Conservation (phyloP, 2,888 invertebrate species). For the Pandemis heparana region DNA sequence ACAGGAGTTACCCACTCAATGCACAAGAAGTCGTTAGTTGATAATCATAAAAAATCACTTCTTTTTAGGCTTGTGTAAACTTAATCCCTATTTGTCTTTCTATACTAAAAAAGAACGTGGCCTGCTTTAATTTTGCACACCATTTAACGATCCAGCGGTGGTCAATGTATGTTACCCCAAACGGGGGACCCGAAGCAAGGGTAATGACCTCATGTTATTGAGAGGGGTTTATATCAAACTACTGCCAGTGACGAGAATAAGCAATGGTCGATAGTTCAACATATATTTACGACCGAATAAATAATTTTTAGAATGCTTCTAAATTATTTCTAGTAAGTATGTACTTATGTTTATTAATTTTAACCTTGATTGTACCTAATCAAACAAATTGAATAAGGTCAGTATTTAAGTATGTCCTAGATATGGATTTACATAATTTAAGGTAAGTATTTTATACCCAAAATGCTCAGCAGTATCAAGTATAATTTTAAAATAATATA, state of each 20-base stretch:
- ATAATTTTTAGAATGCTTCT: background rate
- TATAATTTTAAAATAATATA: no score
- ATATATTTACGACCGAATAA: background rate
- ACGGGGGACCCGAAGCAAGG: conserved; percentile 25
- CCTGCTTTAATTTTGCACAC: conserved; percentile 6
- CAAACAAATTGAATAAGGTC: no score
- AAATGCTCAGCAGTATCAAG: no score
- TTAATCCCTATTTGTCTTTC: background rate
- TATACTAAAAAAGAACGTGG: background rate
- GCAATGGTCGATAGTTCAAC: conserved; percentile 3
- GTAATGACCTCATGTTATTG: conserved; percentile 40
- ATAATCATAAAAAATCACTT: background rate
- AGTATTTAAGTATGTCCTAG: no score
- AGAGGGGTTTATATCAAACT: conserved; percentile 37
- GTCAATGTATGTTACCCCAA: conserved; percentile 34
- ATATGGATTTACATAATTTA: no score
- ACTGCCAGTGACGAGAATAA: conserved; percentile 10
- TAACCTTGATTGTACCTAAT: no score
- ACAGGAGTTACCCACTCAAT: background rate
- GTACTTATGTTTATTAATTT: no score
- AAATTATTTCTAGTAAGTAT: no score
- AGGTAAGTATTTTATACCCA: no score
- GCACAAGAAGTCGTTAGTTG: background rate
- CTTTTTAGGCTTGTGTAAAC: background rate
- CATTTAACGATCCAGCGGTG: conserved; percentile 23